Evolutionary conservation across 2,888 invertebrate species (phyloP).

Genomic region (Polietes domitor): DNA sequence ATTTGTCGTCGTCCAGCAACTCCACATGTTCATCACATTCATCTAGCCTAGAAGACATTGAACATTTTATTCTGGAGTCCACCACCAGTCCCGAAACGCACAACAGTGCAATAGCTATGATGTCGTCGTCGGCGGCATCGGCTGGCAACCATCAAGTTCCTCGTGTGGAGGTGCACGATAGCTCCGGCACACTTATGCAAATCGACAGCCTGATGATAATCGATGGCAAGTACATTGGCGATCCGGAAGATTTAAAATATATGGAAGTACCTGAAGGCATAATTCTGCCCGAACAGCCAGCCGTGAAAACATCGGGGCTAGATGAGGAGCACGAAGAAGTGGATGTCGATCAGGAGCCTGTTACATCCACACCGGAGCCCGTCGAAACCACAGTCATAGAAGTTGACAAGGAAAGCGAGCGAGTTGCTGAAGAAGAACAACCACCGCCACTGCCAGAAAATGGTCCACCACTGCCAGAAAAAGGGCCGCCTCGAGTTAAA

Average conservation of each 20-base stretch:
- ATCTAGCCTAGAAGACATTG: slow-evolving; percentile 80
- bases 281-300: slow-evolving; percentile 73
- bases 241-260: slow-evolving; percentile 80
- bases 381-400: slow-evolving; percentile 76
- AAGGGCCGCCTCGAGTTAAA: slow-evolving; percentile 75
- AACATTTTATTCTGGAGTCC: slow-evolving; percentile 80
- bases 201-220: slow-evolving; percentile 84
- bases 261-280: slow-evolving; percentile 80
- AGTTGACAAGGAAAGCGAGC: slow-evolving; percentile 59
- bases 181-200: slow-evolving; percentile 85
- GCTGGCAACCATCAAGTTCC: slow-evolving; percentile 82
- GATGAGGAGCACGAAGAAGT: slow-evolving; percentile 70
- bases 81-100: slow-evolving; percentile 81
- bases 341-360: slow-evolving; percentile 71
- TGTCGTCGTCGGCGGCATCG: slow-evolving; percentile 1
- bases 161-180: slow-evolving; percentile 87
- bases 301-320: slow-evolving; percentile 69
- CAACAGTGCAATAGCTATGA: slow-evolving; percentile 68
- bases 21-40: slow-evolving; percentile 82
- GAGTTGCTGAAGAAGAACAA: slow-evolving; percentile 63
- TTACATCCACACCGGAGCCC: slow-evolving; percentile 77
- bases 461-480: slow-evolving; percentile 72
- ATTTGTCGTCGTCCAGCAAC: slow-evolving; percentile 72
- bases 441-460: slow-evolving; percentile 70
- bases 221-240: slow-evolving; percentile 80